Evolutionary conservation across 1,140 invertebrate species (phyloP).

Genomic region (Plodia interpunctella): DNA sequence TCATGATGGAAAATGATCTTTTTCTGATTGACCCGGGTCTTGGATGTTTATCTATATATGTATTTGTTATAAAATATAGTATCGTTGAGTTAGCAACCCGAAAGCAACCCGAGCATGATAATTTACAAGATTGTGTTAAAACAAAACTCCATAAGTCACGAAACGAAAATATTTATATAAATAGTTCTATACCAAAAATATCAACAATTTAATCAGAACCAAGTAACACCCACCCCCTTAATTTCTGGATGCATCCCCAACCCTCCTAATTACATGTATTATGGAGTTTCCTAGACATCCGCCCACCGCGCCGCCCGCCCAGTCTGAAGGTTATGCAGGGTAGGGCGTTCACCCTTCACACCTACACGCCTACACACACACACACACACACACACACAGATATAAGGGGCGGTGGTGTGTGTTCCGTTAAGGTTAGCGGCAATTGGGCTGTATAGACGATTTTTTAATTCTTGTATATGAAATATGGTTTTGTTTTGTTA

Average conservation of each 20-base stretch:
- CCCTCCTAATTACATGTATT: slow-evolving; percentile 24
- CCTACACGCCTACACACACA: slow-evolving; percentile 18
- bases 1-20: too few species aligned
- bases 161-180: too few species aligned
- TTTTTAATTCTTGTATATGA: too few species aligned
- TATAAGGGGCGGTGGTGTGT: neutral
- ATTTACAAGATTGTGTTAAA: too few species aligned
- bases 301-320: slow-evolving; percentile 29
- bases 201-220: neutral
- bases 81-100: too few species aligned
- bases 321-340: slow-evolving; percentile 62
- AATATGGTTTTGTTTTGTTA: neutral
- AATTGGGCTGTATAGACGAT: neutral
- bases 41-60: too few species aligned
- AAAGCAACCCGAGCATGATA: too few species aligned
- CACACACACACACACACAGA: slow-evolving; percentile 10
- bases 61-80: too few species aligned
- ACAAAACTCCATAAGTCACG: too few species aligned
- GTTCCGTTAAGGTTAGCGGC: neutral
- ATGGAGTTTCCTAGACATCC: slow-evolving; percentile 47
- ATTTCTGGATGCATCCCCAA: neutral
- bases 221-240: neutral
- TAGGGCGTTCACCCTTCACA: slow-evolving; percentile 51
- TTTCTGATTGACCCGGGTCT: too few species aligned
- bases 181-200: too few species aligned